Evolutionary conservation across 2,113 vertebrate genomes (phyloP).

Genomic region (Oenanthe oenanthe): DNA sequence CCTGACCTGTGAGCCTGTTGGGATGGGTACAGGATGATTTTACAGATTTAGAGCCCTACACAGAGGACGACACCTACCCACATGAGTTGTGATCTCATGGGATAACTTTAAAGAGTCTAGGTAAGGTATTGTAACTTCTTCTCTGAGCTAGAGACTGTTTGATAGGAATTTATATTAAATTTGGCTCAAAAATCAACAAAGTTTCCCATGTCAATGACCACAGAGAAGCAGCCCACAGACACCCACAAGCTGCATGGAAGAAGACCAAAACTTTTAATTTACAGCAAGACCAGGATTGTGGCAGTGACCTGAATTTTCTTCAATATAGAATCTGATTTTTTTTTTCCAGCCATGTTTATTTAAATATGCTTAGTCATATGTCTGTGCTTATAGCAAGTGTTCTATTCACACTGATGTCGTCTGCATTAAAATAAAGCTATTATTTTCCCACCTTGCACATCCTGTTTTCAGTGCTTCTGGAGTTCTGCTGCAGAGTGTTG

Average conservation of each 20-base stretch:
- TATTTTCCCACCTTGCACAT: background rate
- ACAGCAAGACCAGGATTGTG: background rate
- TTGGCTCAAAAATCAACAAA: background rate
- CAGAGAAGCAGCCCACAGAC: background rate
- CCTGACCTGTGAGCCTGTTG: rapidly evolving
- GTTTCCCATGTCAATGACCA: background rate
- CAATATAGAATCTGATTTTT: background rate
- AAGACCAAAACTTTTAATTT: background rate
- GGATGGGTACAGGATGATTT: background rate
- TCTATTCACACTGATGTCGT: background rate
- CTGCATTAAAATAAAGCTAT: background rate
- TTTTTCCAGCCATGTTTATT: background rate
- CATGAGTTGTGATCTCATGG: background rate
- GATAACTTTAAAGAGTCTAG: background rate
- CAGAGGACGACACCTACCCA: background rate
- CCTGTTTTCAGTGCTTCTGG: background rate
- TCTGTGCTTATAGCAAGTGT: background rate
- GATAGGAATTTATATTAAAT: background rate
- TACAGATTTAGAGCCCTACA: background rate
- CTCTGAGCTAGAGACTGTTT: background rate
- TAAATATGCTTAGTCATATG: background rate
- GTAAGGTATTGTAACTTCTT: background rate
- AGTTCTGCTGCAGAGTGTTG: background rate
- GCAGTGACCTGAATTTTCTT: background rate
- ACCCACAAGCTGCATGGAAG: background rate